Conservation (phyloP, 1,140 invertebrate genomes). For the Orchestia grillus region DNA sequence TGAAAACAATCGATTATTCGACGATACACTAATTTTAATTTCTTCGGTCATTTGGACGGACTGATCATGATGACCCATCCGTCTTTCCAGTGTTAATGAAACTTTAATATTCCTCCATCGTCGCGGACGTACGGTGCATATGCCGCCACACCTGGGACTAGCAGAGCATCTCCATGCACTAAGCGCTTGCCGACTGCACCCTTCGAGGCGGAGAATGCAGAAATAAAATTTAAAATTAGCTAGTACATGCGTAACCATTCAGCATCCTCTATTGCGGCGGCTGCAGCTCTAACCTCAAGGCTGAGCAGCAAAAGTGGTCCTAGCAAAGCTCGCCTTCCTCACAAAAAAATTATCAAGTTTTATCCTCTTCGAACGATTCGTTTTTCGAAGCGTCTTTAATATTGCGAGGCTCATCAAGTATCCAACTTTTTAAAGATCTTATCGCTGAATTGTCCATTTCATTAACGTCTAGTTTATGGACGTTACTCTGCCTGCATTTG, state of each 20-base stretch:
- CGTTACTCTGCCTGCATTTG: not conserved
- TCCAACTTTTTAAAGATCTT: not conserved
- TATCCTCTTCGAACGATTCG: not conserved
- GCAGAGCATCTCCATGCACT: not conserved
- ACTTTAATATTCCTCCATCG: no score
- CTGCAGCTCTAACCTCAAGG: no score
- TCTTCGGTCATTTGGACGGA: no score
- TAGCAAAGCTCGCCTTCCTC: not conserved
- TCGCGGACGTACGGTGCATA: not conserved
- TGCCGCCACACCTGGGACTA: not conserved
- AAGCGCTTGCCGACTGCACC: not conserved
- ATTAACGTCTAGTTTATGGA: not conserved
- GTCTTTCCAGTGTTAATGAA: no score
- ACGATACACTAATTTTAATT: no score
- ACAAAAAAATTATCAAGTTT: not conserved
- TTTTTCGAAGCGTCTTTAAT: not conserved
- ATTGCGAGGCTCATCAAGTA: not conserved
- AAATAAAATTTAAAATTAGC: no score
- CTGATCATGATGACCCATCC: no score
- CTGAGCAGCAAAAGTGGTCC: not conserved
- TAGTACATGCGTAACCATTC: not conserved
- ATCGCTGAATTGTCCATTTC: not conserved
- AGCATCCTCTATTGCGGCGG: not conserved
- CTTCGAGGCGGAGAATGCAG: not conserved
- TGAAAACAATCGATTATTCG: not conserved